Percentiles rank a stretch among this genome's conserved stretches.
Evolutionary conservation across 2,113 vertebrate species (phyloP).

Genomic region (Oxyruncus cristatus): DNA sequence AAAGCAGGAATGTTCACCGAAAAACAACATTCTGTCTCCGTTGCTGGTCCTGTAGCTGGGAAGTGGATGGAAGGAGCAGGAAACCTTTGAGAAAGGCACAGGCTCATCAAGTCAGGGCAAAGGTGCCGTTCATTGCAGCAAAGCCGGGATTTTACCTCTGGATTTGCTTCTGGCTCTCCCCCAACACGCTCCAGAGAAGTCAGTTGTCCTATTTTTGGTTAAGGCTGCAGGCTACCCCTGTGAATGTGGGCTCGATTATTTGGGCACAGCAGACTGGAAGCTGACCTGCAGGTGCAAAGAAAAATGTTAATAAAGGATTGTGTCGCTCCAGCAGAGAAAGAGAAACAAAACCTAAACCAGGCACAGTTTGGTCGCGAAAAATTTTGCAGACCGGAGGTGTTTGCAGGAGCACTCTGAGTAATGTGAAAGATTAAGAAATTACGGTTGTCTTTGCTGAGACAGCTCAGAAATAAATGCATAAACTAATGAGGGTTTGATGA

Average conservation of each 20-base stretch:
- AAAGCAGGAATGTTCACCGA: neutral
- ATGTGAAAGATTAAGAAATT: neutral
- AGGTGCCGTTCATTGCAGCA: neutral
- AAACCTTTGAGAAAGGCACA: neutral
- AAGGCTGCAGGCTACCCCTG: neutral
- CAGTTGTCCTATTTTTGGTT: neutral
- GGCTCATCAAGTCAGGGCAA: neutral
- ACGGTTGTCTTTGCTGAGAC: neutral
- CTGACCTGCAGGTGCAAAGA: neutral
- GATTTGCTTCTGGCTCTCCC: neutral
- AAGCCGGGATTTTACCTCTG: neutral
- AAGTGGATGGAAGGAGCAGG: neutral
- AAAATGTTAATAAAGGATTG: neutral
- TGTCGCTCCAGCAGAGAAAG: neutral
- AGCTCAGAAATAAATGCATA: neutral
- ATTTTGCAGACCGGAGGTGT: neutral
- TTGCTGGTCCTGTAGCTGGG: neutral
- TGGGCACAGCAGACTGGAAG: neutral
- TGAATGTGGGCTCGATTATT: neutral
- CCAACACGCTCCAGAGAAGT: neutral
- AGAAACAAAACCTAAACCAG: neutral
- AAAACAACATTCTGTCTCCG: neutral
- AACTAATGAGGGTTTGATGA: neutral
- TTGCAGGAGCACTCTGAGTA: neutral
- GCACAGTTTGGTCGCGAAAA: fast-evolving